These are phyloP conservation scores for Mormyrus hasselquistii DNA, from an alignment of 2,797 vertebrate genomes.

Conservation along the genomic window DNA sequence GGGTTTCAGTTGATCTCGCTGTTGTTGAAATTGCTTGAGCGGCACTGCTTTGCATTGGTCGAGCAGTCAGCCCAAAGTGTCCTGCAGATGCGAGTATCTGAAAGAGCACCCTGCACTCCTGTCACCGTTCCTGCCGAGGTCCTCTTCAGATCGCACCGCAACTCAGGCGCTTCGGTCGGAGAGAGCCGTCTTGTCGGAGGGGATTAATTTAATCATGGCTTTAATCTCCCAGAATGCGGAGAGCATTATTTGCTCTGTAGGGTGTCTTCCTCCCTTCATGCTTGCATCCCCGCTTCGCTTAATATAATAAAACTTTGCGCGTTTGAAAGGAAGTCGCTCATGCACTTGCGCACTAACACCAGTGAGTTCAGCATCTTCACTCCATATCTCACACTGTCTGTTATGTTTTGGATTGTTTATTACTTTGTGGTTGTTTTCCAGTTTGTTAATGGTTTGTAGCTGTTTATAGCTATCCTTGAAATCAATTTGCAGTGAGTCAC, in stretches of 20 bases:
- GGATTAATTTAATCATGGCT: constrained; percentile 2
- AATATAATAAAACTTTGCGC: neutral
- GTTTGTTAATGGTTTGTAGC: neutral
- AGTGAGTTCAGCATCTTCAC: neutral
- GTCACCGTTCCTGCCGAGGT: neutral
- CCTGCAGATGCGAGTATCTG: neutral
- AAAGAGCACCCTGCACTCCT: neutral
- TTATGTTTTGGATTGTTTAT: neutral
- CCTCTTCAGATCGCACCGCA: neutral
- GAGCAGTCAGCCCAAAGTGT: neutral
- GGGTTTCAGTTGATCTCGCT: neutral
- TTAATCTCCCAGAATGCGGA: neutral
- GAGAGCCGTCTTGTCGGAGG: neutral
- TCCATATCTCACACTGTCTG: neutral
- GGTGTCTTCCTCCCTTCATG: neutral
- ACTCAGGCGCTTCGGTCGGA: neutral
- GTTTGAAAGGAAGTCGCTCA: neutral
- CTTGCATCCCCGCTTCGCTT: neutral
- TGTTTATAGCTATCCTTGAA: neutral
- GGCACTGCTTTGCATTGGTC: neutral
- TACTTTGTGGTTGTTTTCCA: neutral
- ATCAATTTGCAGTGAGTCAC: neutral
- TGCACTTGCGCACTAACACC: neutral
- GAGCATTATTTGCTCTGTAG: neutral
- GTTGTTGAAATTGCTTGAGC: neutral